These are phyloP conservation scores for Thelaira solivaga DNA, from an alignment of 2,888 invertebrate genomes.

Conservation along the genomic window DNA sequence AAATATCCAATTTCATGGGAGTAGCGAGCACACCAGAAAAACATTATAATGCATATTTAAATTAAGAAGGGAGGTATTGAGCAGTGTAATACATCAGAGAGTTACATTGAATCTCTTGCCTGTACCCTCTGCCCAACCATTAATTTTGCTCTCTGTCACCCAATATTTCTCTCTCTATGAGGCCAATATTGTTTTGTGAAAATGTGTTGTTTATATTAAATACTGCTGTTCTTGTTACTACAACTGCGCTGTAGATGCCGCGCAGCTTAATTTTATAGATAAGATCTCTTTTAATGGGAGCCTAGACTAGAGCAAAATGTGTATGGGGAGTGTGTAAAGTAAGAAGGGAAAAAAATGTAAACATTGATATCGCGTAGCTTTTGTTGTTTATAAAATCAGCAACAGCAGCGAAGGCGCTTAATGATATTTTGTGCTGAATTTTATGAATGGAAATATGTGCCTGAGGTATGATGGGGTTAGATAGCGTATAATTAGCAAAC, in stretches of 20 bases:
- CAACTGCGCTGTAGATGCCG: slow-evolving; percentile 16
- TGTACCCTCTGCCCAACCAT: too few species aligned
- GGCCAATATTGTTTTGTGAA: slow-evolving; percentile 24
- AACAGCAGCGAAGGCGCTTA: slow-evolving; percentile 53
- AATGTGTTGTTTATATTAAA: slow-evolving; percentile 38
- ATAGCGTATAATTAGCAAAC: slow-evolving; percentile 61
- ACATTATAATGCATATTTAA: slow-evolving; percentile 16
- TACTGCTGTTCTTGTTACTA: slow-evolving; percentile 33
- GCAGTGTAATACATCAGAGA: slow-evolving; percentile 14
- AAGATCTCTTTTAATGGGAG: slow-evolving; percentile 44
- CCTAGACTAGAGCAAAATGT: background rate
- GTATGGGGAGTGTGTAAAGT: background rate
- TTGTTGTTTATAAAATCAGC: slow-evolving; percentile 19
- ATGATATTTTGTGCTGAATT: slow-evolving; percentile 59
- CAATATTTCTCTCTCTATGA: background rate
- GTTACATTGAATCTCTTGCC: background rate
- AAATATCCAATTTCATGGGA: background rate
- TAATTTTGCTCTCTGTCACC: background rate
- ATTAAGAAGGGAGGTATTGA: slow-evolving; percentile 42
- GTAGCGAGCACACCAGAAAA: slow-evolving; percentile 24
- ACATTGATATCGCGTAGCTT: slow-evolving; percentile 49
- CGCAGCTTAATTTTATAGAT: slow-evolving; percentile 42
- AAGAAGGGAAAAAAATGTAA: slow-evolving; percentile 51
- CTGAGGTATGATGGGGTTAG: slow-evolving; percentile 61
- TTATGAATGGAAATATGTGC: slow-evolving; percentile 61